Evolutionary conservation across 2,113 vertebrate species (phyloP).

Genomic region (Canis aureus): DNA sequence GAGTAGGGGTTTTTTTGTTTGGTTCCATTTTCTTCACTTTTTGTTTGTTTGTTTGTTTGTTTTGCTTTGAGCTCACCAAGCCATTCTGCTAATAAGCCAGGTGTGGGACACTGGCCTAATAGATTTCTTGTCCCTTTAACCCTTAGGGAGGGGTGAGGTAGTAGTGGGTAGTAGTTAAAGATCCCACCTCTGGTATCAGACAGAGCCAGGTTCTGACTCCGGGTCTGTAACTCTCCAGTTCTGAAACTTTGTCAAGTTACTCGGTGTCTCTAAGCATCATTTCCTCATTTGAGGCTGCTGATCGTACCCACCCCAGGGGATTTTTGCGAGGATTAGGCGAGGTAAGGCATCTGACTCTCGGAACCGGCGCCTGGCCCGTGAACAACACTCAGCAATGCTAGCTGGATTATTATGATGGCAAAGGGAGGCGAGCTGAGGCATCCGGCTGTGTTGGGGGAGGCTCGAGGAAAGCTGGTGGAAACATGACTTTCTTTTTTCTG

Average conservation of each 20-base stretch:
- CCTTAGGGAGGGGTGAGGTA: neutral
- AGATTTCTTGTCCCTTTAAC: neutral
- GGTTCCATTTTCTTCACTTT: neutral
- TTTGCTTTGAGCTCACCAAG: neutral
- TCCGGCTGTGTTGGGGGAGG: conserved; percentile 70
- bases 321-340: neutral
- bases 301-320: neutral
- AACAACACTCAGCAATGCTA: neutral
- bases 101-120: neutral
- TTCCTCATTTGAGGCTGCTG: neutral
- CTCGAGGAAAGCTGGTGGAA: conserved; percentile 77
- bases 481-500: conserved; percentile 81
- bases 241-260: neutral
- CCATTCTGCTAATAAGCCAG: conserved; percentile 27
- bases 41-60: neutral
- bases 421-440: conserved; percentile 1
- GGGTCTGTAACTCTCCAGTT: neutral
- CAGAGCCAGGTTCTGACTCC: neutral
- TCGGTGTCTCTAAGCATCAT: neutral
- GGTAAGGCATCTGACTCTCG: neutral
- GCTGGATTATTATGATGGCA: neutral
- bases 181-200: neutral
- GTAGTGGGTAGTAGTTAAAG: neutral
- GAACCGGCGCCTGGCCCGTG: neutral
- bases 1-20: neutral